Conservation (phyloP, 2,113 vertebrate species). For the Nibea coibor region DNA sequence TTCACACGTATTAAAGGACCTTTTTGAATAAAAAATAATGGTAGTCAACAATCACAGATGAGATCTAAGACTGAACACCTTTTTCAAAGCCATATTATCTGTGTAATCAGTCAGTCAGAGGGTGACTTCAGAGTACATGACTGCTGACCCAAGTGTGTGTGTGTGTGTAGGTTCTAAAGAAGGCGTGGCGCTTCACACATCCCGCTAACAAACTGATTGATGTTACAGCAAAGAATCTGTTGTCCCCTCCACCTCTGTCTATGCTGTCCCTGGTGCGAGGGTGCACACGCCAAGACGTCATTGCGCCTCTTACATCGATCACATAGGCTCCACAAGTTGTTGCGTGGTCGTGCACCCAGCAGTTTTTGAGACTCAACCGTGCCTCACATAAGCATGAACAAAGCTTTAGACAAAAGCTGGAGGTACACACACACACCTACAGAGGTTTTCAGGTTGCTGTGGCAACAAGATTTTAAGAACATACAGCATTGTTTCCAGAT, state of each 20-base stretch:
- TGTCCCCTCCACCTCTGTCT: neutral
- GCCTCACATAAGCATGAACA: neutral
- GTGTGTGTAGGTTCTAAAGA: slow-evolving; percentile 21
- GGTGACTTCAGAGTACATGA: slow-evolving; percentile 35
- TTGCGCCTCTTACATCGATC: neutral
- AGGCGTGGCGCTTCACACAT: slow-evolving; percentile 33
- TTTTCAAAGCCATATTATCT: no score
- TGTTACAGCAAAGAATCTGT: slow-evolving; percentile 36
- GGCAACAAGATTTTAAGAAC: slow-evolving; percentile 20
- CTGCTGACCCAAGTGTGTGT: slow-evolving; percentile 31
- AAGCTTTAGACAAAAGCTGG: slow-evolving; percentile 15
- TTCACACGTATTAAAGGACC: no score
- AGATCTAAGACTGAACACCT: no score
- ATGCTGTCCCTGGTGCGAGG: neutral
- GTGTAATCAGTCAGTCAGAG: neutral
- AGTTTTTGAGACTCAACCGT: neutral
- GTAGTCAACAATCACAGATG: no score
- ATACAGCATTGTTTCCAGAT: slow-evolving; percentile 17
- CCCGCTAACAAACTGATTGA: slow-evolving; percentile 46
- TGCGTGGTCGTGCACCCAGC: no score
- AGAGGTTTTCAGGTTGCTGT: slow-evolving; percentile 25
- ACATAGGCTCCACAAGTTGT: neutral
- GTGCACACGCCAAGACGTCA: neutral
- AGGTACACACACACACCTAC: neutral
- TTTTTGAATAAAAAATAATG: no score